Base-by-base conservation (phyloP, 2,797 vertebrate genomes). In the Decapterus maruadsi region DNA sequence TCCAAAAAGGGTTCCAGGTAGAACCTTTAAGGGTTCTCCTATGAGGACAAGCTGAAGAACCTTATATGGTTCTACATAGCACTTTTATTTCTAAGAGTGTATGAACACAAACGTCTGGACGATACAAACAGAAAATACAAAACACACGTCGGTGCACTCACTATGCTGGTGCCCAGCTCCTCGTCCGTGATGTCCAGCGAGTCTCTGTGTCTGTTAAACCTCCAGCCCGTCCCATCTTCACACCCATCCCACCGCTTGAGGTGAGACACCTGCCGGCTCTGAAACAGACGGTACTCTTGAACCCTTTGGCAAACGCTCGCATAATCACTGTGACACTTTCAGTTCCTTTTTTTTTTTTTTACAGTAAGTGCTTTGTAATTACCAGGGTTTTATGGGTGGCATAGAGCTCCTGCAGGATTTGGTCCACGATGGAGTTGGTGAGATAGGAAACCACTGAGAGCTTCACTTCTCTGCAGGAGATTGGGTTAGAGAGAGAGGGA, bases 341-440 rank as follows among this genome's bases (percentile, higher is more conserved):
- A 14, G 34, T 26, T 12, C 53, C 10, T 45, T 65, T 60, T 19
- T 26, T 26, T 12, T 48, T 9, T 45, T 65, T 60, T 19, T 26
- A 13, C n/a, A 31, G 14, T 17, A 17, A 61, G 10, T 55, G 46
- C 22, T 65, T 56, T 63, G n/a, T 63, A 58, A 91, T 95, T 94
- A 98, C 97, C 95, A 98, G 94, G 14, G 93, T 96, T 90, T 97
- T 97, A 86, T 98, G 97, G 20, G 96, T 96, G 77, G 95, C 80
- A 38, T 97, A 97, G 12, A 98, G 94, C 82, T 97, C 97, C 83
- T 97, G 96, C 55, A 98, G 92, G 78, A 98, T 96, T 91, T 98
- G 96, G 17, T 97, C 97, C 88, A 98, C 96, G 34, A 97, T 96
- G 68, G 97, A 96, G 92, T 97, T 97, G 90, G 97, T 98, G 86